Conservation (phyloP, 2,113 vertebrate genomes). For the Anarhynchus alexandrinus region DNA sequence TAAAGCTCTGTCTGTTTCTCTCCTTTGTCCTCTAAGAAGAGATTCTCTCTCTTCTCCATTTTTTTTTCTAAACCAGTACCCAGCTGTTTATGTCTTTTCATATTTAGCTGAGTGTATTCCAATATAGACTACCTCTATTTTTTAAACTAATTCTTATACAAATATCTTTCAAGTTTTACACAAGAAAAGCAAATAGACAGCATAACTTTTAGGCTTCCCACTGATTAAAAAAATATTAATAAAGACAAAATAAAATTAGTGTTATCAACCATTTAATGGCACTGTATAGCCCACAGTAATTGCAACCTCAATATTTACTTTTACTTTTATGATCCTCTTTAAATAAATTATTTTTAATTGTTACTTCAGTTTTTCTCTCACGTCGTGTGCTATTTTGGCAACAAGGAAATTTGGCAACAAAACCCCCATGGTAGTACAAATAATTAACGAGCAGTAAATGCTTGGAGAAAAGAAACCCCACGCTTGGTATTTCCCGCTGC, state of each 20-base stretch:
- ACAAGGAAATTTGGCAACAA: neutral
- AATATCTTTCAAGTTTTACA: neutral
- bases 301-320: neutral
- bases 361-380: neutral
- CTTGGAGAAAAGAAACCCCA: neutral
- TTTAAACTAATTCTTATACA: neutral
- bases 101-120: neutral
- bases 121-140: neutral
- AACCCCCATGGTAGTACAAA: neutral
- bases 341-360: neutral
- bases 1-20: neutral
- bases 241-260: neutral
- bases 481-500: neutral
- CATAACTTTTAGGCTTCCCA: neutral
- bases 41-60: neutral
- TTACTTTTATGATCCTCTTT: neutral
- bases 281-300: neutral
- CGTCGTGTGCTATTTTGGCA: neutral
- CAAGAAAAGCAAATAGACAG: neutral
- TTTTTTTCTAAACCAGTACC: neutral
- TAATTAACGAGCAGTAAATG: neutral
- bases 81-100: neutral
- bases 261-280: neutral
- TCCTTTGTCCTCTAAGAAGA: neutral
- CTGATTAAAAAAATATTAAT: neutral